These are phyloP conservation scores for Noctilio leporinus DNA, from an alignment of 2,113 vertebrate genomes.

Conservation along the genomic window DNA sequence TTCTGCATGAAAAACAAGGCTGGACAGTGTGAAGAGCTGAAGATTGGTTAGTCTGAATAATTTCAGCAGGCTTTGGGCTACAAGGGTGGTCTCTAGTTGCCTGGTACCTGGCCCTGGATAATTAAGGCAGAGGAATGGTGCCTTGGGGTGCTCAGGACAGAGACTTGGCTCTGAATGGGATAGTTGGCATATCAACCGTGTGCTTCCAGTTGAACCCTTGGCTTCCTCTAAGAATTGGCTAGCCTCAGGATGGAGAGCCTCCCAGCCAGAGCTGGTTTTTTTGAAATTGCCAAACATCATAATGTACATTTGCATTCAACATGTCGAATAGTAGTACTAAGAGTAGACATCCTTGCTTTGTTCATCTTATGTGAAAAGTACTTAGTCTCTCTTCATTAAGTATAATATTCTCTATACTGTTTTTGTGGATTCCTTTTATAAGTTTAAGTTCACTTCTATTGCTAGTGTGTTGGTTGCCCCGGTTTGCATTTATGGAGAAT, in stretches of 20 bases:
- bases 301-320: neutral
- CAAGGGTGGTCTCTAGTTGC: neutral
- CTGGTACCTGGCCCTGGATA: neutral
- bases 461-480: neutral
- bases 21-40: neutral
- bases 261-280: neutral
- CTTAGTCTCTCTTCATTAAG: neutral
- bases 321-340: neutral
- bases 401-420: neutral
- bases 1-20: neutral
- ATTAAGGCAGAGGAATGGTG: neutral
- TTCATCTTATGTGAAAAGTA: neutral
- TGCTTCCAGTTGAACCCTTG: neutral
- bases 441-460: neutral
- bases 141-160: neutral
- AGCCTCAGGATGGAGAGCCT: neutral
- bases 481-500: neutral
- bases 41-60: neutral
- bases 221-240: neutral
- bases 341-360: neutral
- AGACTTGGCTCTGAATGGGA: neutral
- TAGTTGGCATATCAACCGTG: neutral
- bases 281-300: neutral
- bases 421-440: neutral
- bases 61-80: neutral